A percentile compares a stretch with the other conserved stretches of the same genome.
phyloP scores from a whole-genome alignment of 2,797 vertebrate genomes.

The Sebastes umbrosus region DNA sequence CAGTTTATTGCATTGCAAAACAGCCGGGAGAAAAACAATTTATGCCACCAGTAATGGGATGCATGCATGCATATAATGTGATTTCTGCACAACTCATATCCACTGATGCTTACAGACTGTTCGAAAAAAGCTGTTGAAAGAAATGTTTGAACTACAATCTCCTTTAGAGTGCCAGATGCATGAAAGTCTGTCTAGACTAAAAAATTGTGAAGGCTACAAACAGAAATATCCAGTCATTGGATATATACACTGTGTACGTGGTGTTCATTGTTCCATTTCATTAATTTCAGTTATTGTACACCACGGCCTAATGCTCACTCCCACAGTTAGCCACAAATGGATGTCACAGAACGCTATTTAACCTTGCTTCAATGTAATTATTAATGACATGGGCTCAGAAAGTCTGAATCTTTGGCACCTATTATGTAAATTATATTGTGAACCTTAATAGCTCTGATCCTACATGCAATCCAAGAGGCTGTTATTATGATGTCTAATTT shows the following conservation, averaged over 20 bases:
- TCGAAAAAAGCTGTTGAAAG: neutral
- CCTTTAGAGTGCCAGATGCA: conserved; percentile 1
- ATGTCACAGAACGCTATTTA: neutral
- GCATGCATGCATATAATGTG: conserved; percentile 46
- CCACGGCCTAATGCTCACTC: neutral
- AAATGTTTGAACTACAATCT: conserved; percentile 2
- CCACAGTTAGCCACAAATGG: neutral
- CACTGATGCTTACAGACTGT: conserved; percentile 25
- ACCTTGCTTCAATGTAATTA: neutral
- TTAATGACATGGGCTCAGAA: neutral
- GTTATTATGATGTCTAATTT: neutral
- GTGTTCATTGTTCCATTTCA: neutral
- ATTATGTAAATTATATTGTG: neutral
- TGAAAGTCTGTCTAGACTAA: neutral
- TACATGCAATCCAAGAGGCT: neutral
- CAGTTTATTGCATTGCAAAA: conserved; percentile 62
- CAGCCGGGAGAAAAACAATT: conserved; percentile 48
- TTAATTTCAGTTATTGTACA: neutral
- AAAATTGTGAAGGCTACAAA: neutral
- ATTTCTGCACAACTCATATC: conserved; percentile 39
- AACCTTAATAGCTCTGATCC: neutral
- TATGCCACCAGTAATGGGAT: conserved; percentile 49
- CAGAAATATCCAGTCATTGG: neutral
- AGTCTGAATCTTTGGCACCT: neutral
- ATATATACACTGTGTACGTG: neutral